These are phyloP conservation scores for Falco rusticolus DNA, from an alignment of 2,797 vertebrate species.

Conservation along the genomic window DNA sequence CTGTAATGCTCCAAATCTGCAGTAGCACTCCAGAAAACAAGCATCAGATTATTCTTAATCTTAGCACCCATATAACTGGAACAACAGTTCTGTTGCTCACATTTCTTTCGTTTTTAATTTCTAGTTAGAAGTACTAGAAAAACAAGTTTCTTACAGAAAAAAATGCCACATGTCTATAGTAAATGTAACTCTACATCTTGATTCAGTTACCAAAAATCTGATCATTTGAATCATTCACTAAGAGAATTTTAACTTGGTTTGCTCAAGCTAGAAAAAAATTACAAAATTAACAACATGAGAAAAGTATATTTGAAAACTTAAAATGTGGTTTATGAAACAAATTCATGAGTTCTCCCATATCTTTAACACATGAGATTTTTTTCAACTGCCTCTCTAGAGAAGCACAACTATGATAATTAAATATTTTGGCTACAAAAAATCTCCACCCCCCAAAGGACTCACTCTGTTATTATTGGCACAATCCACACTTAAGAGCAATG, in stretches of 20 bases:
- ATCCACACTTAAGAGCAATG: background rate
- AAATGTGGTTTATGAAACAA: background rate
- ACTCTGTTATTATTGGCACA: background rate
- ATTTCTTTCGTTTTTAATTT: background rate
- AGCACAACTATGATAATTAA: background rate
- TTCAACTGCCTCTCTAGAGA: background rate
- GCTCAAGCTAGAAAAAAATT: background rate
- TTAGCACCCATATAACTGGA: background rate
- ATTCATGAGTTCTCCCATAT: background rate
- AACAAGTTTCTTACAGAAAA: background rate
- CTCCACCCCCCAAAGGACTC: background rate
- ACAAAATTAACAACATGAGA: background rate
- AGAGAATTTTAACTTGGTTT: background rate
- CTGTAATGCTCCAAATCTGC: background rate
- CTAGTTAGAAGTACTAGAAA: background rate
- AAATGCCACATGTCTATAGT: background rate
- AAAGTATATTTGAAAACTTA: background rate
- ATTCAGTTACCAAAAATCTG: background rate
- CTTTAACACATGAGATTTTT: background rate
- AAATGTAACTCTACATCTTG: background rate
- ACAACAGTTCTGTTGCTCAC: background rate
- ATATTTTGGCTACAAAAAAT: background rate
- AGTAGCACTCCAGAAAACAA: background rate
- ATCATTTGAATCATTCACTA: background rate
- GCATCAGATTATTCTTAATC: background rate